Base-by-base conservation (phyloP, 2,797 vertebrate species). In the Leucoraja ocellata region DNA sequence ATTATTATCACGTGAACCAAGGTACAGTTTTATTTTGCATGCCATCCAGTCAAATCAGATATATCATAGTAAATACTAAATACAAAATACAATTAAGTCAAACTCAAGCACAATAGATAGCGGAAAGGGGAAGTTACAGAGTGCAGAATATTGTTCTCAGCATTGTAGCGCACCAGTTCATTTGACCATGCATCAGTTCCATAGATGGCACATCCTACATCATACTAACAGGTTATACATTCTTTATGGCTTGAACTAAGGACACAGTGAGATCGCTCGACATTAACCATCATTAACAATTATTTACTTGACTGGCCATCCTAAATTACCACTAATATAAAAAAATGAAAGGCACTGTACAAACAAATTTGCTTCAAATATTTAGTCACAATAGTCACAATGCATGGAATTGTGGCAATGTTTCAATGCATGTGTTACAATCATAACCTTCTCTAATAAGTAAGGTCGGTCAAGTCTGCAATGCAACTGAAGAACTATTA, bases 351-450 rank as follows among this genome's bases (percentile, higher is more conserved):
- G 36, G 39, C 23, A 74, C 23, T 54, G 68, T 4, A 58, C 88
- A 73, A n/a, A 92, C 13, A 74, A 91, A 14, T 54, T 25, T 46
- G 71, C 13, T 92, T 92, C 46, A 25, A 92, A 92, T n/a, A 76
- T 54, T 76, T 73, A 46, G 46, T 46, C 46, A 46, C 46, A 46
- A 36, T 68, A 54, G 90, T 76, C 39, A 92, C 5, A 54, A 1
- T 58, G 36, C 28, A 91, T 39, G 25, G 7, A 65, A 63, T 39
- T 90, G n/a, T 36, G 63, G 71, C 18, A 63, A 5, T 90, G 86
- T 18, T 8, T 90, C 86, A 90, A 71, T 90, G 58, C 3, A 92
- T 21, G 25, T 54, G 28, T 46, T 46, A 91, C 71, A 25, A 76
- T 74, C 28, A 25, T 74, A 92, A 92, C 46, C 71, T 74, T 58